Base-by-base conservation (phyloP, 1,140 invertebrate species). In the Drosophila albomicans region DNA sequence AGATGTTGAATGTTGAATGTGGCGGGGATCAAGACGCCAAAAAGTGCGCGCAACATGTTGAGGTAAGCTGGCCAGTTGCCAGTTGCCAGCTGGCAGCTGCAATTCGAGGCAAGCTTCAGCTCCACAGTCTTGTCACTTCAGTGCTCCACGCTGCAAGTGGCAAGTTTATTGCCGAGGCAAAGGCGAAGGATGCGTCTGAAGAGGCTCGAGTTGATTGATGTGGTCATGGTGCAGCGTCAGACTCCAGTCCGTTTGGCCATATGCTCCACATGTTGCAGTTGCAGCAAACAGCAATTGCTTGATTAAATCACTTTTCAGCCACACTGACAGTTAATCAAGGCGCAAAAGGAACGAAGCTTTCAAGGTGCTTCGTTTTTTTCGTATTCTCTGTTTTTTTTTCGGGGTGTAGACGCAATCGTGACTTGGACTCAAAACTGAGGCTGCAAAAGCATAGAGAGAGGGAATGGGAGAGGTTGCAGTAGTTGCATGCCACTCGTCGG, bases 121-220 rank as follows among this genome's bases (percentile, higher is more conserved):
- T 38, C 30, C 10, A 8, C 25, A 13, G n/a, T 15, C 25, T 3
- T n/a, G 45, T 15, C 59, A 20, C 52, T 72, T 16, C n/a, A 30
- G 0, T 25, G 13, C n/a, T 45, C 20, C 49, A 69, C 32, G 57
- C n/a, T n/a, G 41, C 41, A 43, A 78, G 75, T 65, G 89, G 85
- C 86, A 89, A 89, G 85, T 88, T 88, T 80, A 41, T 43, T 15
- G n/a, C 15, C 13, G 20, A 28, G 28, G 13, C 28, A 52, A n/a
- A 13, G 15, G 13, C 5, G 0, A 32, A 16, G 43, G 13, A 38
- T 3, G 59, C 25, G 46, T 51, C 70, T 82, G 76, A 84, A 43
- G 68, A 82, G 82, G 77, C 82, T 81, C 86, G 79, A 79, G 86
- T 91, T 91, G 90, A 91, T 91, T 91, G 90, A 91, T 91, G 89